Evolutionary conservation across 1,140 invertebrate species (phyloP), one percentile per base, ranked within the genome.

Genomic region (Formica selysi): DNA sequence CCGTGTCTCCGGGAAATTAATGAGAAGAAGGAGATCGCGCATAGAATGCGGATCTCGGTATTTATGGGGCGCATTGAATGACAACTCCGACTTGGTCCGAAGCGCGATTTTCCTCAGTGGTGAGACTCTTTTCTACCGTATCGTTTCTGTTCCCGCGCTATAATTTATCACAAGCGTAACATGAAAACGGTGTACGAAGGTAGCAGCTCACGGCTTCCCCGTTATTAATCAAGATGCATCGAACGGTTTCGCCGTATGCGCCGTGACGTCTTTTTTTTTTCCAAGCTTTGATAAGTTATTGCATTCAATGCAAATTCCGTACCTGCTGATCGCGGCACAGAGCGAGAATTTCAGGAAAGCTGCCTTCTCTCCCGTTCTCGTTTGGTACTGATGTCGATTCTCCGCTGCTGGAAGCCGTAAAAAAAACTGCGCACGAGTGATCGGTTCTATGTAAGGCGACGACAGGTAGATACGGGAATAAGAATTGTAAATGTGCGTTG

Each of bases 221-320:
- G 91, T 93, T 93, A 93, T 93, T 93, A 93, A 93, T 93, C 92
- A 93, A 92, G 88, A 92, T 88, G 83, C 86, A 88, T 90, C 81
- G 87, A 88, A 88, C 64, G 76, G 70, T 78, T 22, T 44, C 22
- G 70, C 62, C 71, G 89, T 64, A 4, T 32, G 32, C 32, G 76
- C 74, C 87, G 62, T 41, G 78, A 51, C 16, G 48, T 44, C 26
- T 29, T 51, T 51, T 19, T 19, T 51, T 51, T 90, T 92, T 91
- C 88, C 87, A 79, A 67, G 59, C 64, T 87, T 80, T 87, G 88
- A 92, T 91, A 93, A 92, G 85, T 93, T 92, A 93, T 92, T 89
- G 91, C 91, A 92, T 93, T 93, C 81, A 91, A 92, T 93, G 92
- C 91, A 90, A 92, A 93, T 93, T 87, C 87, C 67, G 78, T 71